A percentile compares a stretch with the other conserved stretches of the same genome.
These are phyloP conservation scores for Papilio polyxenes DNA, from an alignment of 1,140 invertebrate species.

Conservation along the genomic window DNA sequence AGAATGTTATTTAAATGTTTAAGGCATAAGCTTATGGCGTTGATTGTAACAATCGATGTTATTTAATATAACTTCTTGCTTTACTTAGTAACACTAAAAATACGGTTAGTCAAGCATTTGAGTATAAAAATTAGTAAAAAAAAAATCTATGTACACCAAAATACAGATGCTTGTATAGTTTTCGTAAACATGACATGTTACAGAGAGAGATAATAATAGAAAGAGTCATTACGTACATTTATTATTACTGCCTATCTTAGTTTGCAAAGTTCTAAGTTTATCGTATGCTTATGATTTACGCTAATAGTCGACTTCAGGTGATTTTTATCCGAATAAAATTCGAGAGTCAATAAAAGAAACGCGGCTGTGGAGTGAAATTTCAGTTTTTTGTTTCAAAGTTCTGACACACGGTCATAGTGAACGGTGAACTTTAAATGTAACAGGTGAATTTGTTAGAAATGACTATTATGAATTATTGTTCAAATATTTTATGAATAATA, in stretches of 20 bases:
- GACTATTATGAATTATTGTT: background rate
- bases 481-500: too few relatives aligned
- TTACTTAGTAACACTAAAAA: background rate
- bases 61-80: background rate
- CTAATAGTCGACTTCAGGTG: conserved; percentile 8
- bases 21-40: background rate
- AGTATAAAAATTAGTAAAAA: too few relatives aligned
- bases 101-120: too few relatives aligned
- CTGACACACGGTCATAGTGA: background rate
- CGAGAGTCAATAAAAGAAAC: conserved; percentile 16
- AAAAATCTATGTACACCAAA: too few relatives aligned
- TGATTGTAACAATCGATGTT: background rate
- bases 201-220: too few relatives aligned
- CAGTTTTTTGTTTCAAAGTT: conserved; percentile 13
- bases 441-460: background rate
- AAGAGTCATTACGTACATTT: background rate
- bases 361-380: conserved; percentile 1
- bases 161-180: too few relatives aligned
- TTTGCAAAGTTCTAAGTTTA: background rate
- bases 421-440: background rate
- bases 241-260: background rate
- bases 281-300: conserved; percentile 15
- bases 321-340: conserved; percentile 9
- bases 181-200: too few relatives aligned
- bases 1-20: background rate